Evolutionary conservation across 2,797 vertebrate genomes (phyloP), one percentile per base, ranked within the genome.

Genomic region (Garrulus glandarius): DNA sequence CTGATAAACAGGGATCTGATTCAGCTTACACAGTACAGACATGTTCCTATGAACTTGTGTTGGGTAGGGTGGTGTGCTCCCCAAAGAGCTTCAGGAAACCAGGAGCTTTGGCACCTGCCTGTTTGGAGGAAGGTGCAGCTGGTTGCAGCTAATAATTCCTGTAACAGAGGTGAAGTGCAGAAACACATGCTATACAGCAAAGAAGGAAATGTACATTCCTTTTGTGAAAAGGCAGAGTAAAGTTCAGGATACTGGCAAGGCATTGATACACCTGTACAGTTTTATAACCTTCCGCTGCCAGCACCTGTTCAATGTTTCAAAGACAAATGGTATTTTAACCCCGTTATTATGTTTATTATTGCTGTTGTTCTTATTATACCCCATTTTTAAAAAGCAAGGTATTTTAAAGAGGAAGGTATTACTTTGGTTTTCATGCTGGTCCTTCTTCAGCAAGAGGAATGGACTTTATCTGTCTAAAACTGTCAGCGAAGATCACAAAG

Each of bases 261-360:
- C 0, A 0, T 43, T 53, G 7, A 13, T 46, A 29, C 22, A 70
- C 34, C 27, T 56, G 9, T 32, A 19, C 3, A 32, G 13, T 69
- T 92, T 67, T 36, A 17, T 17, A 41, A 36, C 6, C 1, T 0
- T 72, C 26, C 53, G 39, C 20, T 63, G 29, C 30, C 76, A 79
- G 18, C 47, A 29, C 7, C 13, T 29, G 23, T 34, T 65, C 44
- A 70, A 69, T 26, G n/a, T 39, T 52, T 69, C 20, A 37, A 63
- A 80, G 39, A 67, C 39, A 13, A 52, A 59, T 39, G 17, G 32
- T 13, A 13, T 37, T 75, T 59, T 32, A 44, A 37, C 8, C 12
- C 16, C 19, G 3, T 11, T 36, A 32, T 8, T 69, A 15, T 9
- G 19, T 2, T n/a, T 23, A 32, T 55, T 39, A n/a, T 13, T 43